Conservation (phyloP, 1,140 invertebrate genomes). For the Phymorhynchus buccinoides region DNA sequence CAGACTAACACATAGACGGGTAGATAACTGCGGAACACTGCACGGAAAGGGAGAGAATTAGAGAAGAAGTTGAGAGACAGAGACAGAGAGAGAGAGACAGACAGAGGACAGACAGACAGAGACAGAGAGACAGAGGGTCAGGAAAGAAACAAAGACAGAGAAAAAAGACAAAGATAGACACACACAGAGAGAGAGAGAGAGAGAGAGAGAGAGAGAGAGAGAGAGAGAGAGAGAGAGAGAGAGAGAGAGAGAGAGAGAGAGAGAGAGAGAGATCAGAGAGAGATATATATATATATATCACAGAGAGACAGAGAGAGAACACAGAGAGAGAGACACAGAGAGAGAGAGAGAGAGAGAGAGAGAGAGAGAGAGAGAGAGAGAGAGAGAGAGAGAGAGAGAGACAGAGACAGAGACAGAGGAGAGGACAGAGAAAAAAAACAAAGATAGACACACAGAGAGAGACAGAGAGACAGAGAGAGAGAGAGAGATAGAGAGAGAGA, state of each 20-base stretch:
- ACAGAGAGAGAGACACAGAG: conserved; percentile 10
- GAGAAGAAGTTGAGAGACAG: neutral
- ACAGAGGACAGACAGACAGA: too few relatives aligned
- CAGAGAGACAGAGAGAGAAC: conserved; percentile 23
- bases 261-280: neutral
- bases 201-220: neutral
- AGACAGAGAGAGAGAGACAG: too few relatives aligned
- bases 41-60: neutral
- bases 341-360: conserved; percentile 21
- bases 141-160: too few relatives aligned
- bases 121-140: too few relatives aligned
- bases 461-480: neutral
- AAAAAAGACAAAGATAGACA: neutral
- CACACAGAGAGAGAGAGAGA: neutral
- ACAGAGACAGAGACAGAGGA: neutral
- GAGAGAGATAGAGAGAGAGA: neutral
- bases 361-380: conserved; percentile 21
- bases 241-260: neutral
- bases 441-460: neutral
- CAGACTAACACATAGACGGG: too few relatives aligned
- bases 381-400: neutral
- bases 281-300: too few relatives aligned
- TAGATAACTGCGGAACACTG: too few relatives aligned
- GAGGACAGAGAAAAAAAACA: neutral
- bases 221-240: conserved; percentile 8